Conservation (phyloP, 2,888 invertebrate species). For the Leucania comma region DNA sequence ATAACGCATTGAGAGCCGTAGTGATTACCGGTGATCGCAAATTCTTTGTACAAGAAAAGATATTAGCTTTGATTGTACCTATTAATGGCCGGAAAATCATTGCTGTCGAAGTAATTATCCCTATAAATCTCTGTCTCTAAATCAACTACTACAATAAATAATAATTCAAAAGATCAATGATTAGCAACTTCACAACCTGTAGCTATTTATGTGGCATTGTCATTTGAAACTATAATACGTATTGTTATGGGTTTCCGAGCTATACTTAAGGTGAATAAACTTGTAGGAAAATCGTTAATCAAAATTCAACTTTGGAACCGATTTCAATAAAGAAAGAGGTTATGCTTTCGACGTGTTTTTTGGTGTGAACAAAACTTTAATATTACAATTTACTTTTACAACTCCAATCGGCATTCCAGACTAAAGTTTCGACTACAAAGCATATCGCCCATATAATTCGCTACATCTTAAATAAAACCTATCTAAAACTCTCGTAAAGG, state of each 20-base stretch:
- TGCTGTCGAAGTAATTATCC: not conserved
- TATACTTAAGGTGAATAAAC: not conserved
- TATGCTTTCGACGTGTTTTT: not conserved
- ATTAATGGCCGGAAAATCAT: not conserved
- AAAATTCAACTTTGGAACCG: not conserved
- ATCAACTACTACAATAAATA: not conserved
- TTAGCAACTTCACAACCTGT: slow-evolving; percentile 45
- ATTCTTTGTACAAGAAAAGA: not conserved
- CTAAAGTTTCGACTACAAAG: slow-evolving; percentile 46
- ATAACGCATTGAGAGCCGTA: no score
- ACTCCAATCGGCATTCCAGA: slow-evolving; percentile 22
- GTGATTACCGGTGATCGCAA: not conserved
- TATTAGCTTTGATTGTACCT: not conserved
- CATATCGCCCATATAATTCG: slow-evolving; percentile 53
- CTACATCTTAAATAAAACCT: slow-evolving; percentile 61
- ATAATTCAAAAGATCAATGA: slow-evolving; percentile 20
- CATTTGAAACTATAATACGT: slow-evolving; percentile 12
- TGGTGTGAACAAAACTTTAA: slow-evolving; percentile 11
- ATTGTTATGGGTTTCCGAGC: slow-evolving; percentile 30
- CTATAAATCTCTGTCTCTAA: not conserved
- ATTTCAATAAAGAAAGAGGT: slow-evolving; percentile 1
- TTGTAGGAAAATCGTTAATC: slow-evolving; percentile 8
- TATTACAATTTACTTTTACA: slow-evolving; percentile 5
- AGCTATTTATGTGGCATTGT: slow-evolving; percentile 55
- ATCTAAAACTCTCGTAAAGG: slow-evolving; percentile 68